phyloP scores from a whole-genome alignment of 2,888 invertebrate genomes.

The Mactromeris polynyma region DNA sequence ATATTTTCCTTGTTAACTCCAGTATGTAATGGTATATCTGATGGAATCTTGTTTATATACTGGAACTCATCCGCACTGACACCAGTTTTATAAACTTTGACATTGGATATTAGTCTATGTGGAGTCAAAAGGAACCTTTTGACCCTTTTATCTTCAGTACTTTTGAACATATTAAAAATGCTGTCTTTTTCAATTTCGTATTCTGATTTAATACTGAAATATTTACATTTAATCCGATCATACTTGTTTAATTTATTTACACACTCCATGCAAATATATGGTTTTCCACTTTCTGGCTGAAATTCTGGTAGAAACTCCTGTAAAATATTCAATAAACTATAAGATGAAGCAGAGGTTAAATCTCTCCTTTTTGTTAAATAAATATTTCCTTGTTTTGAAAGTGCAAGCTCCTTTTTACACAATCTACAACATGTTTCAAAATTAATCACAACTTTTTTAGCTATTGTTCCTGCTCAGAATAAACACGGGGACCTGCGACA shows the following conservation, averaged over 20 bases:
- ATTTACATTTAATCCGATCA: constrained; percentile 22
- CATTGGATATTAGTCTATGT: constrained; percentile 12
- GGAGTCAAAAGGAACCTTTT: constrained; percentile 26
- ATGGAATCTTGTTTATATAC: no score
- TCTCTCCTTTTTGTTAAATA: constrained; percentile 22
- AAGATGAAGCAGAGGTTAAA: background rate
- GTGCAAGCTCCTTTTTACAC: constrained; percentile 19
- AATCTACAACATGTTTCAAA: constrained; percentile 14
- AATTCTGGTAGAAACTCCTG: constrained; percentile 17
- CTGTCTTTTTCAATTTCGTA: constrained; percentile 21
- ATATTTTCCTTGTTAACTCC: no score
- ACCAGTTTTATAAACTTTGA: background rate
- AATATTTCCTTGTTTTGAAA: background rate
- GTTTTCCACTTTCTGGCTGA: constrained; percentile 9
- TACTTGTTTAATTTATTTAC: constrained; percentile 26
- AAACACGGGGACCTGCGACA: no score
- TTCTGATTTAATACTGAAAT: background rate
- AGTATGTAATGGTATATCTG: no score
- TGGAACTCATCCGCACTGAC: no score
- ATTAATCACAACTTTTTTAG: constrained; percentile 22
- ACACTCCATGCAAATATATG: constrained; percentile 25
- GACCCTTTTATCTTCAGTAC: background rate
- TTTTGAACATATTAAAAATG: background rate
- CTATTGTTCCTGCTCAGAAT: no score
- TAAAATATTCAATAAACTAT: background rate